Conservation (phyloP, 2,113 vertebrate genomes). For the Rhinogobius similis region DNA sequence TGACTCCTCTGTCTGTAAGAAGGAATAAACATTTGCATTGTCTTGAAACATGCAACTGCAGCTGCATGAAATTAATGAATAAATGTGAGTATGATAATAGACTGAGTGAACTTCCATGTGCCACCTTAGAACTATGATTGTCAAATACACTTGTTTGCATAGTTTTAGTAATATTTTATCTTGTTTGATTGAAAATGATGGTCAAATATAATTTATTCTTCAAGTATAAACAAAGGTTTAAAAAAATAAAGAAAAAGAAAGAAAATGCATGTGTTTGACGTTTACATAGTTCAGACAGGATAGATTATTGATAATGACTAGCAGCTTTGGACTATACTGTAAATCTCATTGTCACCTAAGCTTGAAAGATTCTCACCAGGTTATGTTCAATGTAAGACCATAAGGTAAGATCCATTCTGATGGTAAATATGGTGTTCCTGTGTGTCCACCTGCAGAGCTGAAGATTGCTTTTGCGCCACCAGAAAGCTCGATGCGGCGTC, state of each 20-base stretch:
- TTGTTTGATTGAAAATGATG: too few species aligned
- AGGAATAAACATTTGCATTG: too few species aligned
- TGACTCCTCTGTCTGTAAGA: too few species aligned
- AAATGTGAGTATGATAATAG: too few species aligned
- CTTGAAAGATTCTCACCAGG: not conserved
- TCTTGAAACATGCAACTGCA: too few species aligned
- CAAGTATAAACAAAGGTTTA: too few species aligned
- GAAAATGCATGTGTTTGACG: not conserved
- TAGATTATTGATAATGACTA: not conserved
- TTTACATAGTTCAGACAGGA: not conserved
- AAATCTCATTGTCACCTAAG: not conserved
- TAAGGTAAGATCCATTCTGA: conserved; percentile 30
- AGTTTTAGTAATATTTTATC: too few species aligned
- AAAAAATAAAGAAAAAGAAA: not conserved
- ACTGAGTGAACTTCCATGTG: too few species aligned
- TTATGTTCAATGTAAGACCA: conserved; percentile 11
- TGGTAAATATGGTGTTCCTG: conserved; percentile 26
- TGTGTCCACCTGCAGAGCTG: conserved; percentile 65
- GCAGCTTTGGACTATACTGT: not conserved
- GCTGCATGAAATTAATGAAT: too few species aligned
- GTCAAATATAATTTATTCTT: too few species aligned
- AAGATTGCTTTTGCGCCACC: conserved; percentile 77
- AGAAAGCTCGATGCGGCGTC: conserved; percentile 77
- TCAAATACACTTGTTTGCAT: too few species aligned
- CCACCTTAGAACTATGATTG: too few species aligned